A percentile compares a stretch with the other conserved stretches of the same genome.
These are phyloP conservation scores for Alcis repandata DNA, from an alignment of 2,888 invertebrate genomes.

Conservation along the genomic window DNA sequence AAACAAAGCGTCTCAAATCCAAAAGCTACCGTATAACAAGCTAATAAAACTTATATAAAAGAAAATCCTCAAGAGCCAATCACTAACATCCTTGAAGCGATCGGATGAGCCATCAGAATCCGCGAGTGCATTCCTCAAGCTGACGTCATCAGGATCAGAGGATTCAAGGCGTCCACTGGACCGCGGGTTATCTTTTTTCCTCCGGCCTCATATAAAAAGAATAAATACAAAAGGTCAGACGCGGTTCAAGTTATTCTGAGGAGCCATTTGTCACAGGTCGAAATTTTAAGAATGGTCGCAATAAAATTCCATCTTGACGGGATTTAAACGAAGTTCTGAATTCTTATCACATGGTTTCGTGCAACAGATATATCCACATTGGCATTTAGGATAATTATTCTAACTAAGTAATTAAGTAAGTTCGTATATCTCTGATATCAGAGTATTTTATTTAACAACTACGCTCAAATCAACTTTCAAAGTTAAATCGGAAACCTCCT, in stretches of 20 bases:
- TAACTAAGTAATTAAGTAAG: too few relatives aligned
- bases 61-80: slow-evolving; percentile 8
- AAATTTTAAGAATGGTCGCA: slow-evolving; percentile 10
- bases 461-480: too few relatives aligned
- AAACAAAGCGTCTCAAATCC: neutral
- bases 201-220: slow-evolving; percentile 22
- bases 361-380: too few relatives aligned
- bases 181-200: slow-evolving; percentile 53
- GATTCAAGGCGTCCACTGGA: slow-evolving; percentile 43
- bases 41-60: slow-evolving; percentile 3
- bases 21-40: slow-evolving; percentile 7
- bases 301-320: slow-evolving; percentile 5
- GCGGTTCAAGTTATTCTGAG: slow-evolving; percentile 33
- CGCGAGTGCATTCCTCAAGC: slow-evolving; percentile 45
- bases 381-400: too few relatives aligned
- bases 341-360: neutral
- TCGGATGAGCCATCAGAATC: slow-evolving; percentile 38
- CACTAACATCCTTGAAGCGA: slow-evolving; percentile 33
- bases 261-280: slow-evolving; percentile 27
- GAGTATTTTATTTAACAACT: too few relatives aligned
- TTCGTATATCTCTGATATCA: too few relatives aligned
- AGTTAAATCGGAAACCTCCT: too few relatives aligned
- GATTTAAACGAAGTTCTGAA: neutral
- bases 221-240: slow-evolving; percentile 30
- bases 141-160: slow-evolving; percentile 55